phyloP scores from a whole-genome alignment of 2,888 invertebrate genomes.

The Acanthopleura granulata region DNA sequence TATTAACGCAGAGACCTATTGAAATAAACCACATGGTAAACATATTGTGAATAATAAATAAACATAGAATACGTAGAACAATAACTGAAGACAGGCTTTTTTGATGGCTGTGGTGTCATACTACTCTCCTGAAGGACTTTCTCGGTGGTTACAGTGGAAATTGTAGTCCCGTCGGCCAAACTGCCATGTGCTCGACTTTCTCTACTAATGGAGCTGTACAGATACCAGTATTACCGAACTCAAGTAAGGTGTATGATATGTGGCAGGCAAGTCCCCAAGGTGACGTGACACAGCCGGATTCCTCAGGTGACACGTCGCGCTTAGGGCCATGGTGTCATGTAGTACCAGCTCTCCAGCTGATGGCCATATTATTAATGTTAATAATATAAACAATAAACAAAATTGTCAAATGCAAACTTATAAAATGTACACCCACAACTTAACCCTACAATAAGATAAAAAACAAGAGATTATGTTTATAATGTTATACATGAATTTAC shows the following conservation, averaged over 20 bases:
- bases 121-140: too few relatives aligned
- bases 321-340: background rate
- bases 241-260: constrained; percentile 1
- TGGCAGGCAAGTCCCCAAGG: background rate
- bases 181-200: background rate
- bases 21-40: too few relatives aligned
- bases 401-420: background rate
- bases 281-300: background rate
- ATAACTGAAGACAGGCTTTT: too few relatives aligned
- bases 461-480: too few relatives aligned
- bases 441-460: too few relatives aligned
- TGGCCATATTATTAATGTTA: background rate
- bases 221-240: constrained; percentile 17
- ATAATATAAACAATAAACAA: background rate
- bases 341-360: constrained; percentile 5
- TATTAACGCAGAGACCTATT: too few relatives aligned
- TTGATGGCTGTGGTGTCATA: too few relatives aligned
- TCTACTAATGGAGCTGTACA: constrained; percentile 11
- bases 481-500: too few relatives aligned
- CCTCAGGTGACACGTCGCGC: too few relatives aligned
- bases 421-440: background rate
- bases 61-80: too few relatives aligned
- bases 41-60: too few relatives aligned
- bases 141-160: background rate
- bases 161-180: background rate